Conservation (phyloP, 2,797 vertebrate genomes). For the Rachycentron canadum region DNA sequence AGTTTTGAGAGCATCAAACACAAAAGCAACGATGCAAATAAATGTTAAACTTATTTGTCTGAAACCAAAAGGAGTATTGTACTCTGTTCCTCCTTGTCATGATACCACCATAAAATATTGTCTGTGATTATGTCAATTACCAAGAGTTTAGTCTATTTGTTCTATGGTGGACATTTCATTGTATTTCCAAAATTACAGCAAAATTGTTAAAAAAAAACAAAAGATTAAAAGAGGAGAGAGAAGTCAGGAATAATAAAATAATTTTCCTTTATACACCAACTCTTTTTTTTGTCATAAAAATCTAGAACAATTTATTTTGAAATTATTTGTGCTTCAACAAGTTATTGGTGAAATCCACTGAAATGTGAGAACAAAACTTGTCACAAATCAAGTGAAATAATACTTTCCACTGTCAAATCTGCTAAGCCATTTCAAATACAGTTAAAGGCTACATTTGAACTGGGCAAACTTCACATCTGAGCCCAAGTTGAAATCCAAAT, state of each 20-base stretch:
- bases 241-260: neutral
- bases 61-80: neutral
- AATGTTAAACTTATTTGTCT: constrained; percentile 12
- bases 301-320: constrained; percentile 15
- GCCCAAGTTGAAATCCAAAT: constrained; percentile 51
- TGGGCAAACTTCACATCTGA: constrained; percentile 65
- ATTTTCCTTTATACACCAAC: constrained; percentile 31
- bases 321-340: constrained; percentile 24
- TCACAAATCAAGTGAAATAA: constrained; percentile 53
- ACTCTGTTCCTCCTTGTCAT: neutral
- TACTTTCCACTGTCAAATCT: constrained; percentile 58
- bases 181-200: constrained; percentile 9
- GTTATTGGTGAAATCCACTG: constrained; percentile 9
- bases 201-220: constrained; percentile 6
- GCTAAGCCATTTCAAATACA: constrained; percentile 53
- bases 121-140: neutral
- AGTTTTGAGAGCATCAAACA: constrained; percentile 14
- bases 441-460: constrained; percentile 57
- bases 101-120: neutral
- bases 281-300: constrained; percentile 34
- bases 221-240: too few species aligned
- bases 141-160: constrained; percentile 21
- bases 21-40: constrained; percentile 24
- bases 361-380: constrained; percentile 45
- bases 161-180: constrained; percentile 14